phyloP scores from a whole-genome alignment of 2,797 vertebrate genomes.

The Mergus octosetaceus region DNA sequence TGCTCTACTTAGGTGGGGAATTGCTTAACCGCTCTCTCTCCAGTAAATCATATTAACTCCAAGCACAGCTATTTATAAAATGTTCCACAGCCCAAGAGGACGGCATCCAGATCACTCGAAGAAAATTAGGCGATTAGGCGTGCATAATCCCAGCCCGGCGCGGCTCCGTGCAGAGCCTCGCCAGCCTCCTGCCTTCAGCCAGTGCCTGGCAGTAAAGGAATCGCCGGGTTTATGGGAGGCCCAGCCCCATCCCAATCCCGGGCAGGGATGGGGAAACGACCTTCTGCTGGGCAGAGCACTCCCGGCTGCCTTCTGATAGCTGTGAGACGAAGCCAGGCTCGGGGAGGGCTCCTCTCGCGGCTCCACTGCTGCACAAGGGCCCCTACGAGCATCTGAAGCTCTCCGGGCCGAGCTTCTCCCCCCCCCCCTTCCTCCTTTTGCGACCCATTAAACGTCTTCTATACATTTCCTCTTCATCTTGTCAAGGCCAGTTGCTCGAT shows the following conservation, averaged over 20 bases:
- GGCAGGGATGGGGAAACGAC: constrained; percentile 11
- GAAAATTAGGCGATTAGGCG: constrained; percentile 65
- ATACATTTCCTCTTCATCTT: constrained; percentile 63
- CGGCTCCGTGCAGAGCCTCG: constrained; percentile 1
- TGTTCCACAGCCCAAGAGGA: constrained; percentile 61
- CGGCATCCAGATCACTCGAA: constrained; percentile 60
- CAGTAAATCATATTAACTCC: constrained; percentile 70
- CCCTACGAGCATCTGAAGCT: constrained; percentile 15
- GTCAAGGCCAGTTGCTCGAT: constrained; percentile 74
- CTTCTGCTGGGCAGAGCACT: neutral
- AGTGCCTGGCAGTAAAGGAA: constrained; percentile 48
- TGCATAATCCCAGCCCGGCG: constrained; percentile 60
- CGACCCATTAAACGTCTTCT: constrained; percentile 63
- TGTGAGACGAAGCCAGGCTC: neutral
- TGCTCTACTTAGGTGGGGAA: constrained; percentile 64
- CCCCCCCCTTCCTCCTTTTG: constrained; percentile 34
- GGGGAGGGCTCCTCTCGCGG: neutral
- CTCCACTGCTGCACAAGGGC: neutral
- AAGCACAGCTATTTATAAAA: constrained; percentile 68
- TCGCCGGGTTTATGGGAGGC: neutral
- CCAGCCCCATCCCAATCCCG: neutral
- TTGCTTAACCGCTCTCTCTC: constrained; percentile 66
- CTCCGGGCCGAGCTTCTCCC: neutral
- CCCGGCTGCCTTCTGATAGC: neutral
- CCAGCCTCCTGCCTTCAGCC: constrained; percentile 59